These are phyloP conservation scores for Pterocles orientalis DNA, from an alignment of 2,113 vertebrate species.

Conservation along the genomic window DNA sequence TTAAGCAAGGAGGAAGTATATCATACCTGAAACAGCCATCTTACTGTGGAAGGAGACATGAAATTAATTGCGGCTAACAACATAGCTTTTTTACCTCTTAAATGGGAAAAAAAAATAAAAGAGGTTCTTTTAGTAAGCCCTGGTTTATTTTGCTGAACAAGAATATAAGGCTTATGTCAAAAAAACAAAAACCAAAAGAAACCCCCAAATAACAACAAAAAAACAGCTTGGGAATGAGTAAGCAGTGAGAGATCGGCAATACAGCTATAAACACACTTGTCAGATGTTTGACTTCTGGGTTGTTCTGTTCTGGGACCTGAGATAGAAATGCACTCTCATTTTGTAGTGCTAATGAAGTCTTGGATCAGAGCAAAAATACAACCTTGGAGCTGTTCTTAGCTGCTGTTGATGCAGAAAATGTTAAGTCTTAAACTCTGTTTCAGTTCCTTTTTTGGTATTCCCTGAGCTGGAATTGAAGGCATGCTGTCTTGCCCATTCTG, in stretches of 20 bases:
- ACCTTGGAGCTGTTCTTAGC: neutral
- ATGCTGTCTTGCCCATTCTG: neutral
- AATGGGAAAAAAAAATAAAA: rapidly evolving
- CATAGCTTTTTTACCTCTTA: neutral
- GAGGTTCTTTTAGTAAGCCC: neutral
- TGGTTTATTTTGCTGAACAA: neutral
- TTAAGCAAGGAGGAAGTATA: neutral
- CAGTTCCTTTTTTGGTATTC: slow-evolving; percentile 67
- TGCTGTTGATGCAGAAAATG: slow-evolving; percentile 30
- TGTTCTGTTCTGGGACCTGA: neutral
- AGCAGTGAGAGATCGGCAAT: neutral
- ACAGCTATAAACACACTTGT: neutral
- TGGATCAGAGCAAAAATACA: neutral
- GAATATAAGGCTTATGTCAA: neutral
- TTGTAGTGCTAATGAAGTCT: slow-evolving; percentile 4
- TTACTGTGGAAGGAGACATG: neutral
- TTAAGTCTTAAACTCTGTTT: neutral
- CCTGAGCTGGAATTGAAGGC: slow-evolving; percentile 27
- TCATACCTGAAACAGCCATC: neutral
- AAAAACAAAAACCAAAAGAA: neutral
- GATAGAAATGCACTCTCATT: neutral
- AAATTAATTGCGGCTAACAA: neutral
- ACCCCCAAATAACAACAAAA: too few relatives aligned
- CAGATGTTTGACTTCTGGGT: slow-evolving; percentile 9
- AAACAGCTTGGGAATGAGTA: neutral